Conservation (phyloP, 2,113 vertebrate species). For the Corythoichthys intestinalis region DNA sequence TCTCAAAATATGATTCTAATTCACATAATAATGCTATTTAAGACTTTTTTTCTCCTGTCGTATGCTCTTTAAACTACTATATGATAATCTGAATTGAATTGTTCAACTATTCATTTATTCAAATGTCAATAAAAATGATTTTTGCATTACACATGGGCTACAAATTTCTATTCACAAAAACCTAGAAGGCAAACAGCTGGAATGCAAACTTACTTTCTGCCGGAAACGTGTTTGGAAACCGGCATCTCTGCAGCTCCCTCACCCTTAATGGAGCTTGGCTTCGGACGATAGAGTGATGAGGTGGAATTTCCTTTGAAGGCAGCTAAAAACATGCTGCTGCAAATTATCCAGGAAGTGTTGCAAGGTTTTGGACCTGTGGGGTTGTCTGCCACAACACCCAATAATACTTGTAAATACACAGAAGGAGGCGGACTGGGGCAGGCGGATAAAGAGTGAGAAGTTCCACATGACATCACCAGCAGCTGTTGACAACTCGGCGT, state of each 20-base stretch:
- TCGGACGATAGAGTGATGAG: conserved; percentile 41
- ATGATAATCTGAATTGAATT: too few relatives aligned
- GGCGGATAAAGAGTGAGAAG: conserved; percentile 53
- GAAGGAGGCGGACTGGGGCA: conserved; percentile 40
- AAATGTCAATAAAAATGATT: background rate
- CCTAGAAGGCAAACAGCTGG: conserved; percentile 27
- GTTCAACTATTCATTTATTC: background rate
- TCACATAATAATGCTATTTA: too few relatives aligned
- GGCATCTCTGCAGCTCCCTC: conserved; percentile 25
- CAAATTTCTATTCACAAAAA: background rate
- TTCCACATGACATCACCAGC: conserved; percentile 68
- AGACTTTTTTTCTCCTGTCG: too few relatives aligned
- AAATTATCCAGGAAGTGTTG: conserved; percentile 42
- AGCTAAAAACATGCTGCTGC: conserved; percentile 54
- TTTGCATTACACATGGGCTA: background rate
- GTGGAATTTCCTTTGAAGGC: conserved; percentile 57
- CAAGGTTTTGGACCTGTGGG: conserved; percentile 5
- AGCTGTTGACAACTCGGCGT: conserved; percentile 65
- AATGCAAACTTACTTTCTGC: conserved; percentile 42
- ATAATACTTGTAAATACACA: conserved; percentile 61
- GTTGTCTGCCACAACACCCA: conserved; percentile 54
- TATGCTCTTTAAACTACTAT: too few relatives aligned
- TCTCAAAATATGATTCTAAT: too few relatives aligned
- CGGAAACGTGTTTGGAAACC: conserved; percentile 25
- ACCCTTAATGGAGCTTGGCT: conserved; percentile 39